phyloP scores from a whole-genome alignment of 2,797 vertebrate genomes.

The Oceanodroma leucorhoa region DNA sequence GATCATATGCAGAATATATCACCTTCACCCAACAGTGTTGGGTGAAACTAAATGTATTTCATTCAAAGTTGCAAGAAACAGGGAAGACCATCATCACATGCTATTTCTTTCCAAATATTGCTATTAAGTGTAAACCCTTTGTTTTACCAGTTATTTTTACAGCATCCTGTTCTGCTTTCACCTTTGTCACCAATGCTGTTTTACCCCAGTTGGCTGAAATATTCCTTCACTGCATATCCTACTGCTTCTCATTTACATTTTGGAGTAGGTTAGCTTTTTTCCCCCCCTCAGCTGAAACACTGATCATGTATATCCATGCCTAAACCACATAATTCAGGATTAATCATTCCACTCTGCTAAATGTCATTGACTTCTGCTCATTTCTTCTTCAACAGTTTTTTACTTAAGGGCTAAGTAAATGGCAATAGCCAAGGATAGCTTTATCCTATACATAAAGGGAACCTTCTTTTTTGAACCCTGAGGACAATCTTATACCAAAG shows the following conservation, averaged over 20 bases:
- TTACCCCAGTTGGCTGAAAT: neutral
- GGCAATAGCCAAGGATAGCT: neutral
- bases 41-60: neutral
- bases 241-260: neutral
- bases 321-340: neutral
- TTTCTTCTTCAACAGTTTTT: neutral
- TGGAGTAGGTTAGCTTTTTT: neutral
- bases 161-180: neutral
- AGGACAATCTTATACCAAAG: neutral
- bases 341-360: neutral
- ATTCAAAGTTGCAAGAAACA: neutral
- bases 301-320: neutral
- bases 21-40: neutral
- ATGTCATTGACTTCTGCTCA: neutral
- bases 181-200: neutral
- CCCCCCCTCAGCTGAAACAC: neutral
- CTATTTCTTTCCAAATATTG: neutral
- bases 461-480: neutral
- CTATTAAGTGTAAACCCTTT: neutral
- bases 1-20: fast-evolving
- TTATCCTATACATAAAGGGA: neutral
- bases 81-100: too few relatives aligned
- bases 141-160: neutral
- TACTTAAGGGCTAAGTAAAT: neutral
- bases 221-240: neutral